A percentile compares a stretch with the other conserved stretches of the same genome.
phyloP scores from a whole-genome alignment of 2,797 vertebrate genomes.

The Myoxocephalus aenaeus region DNA sequence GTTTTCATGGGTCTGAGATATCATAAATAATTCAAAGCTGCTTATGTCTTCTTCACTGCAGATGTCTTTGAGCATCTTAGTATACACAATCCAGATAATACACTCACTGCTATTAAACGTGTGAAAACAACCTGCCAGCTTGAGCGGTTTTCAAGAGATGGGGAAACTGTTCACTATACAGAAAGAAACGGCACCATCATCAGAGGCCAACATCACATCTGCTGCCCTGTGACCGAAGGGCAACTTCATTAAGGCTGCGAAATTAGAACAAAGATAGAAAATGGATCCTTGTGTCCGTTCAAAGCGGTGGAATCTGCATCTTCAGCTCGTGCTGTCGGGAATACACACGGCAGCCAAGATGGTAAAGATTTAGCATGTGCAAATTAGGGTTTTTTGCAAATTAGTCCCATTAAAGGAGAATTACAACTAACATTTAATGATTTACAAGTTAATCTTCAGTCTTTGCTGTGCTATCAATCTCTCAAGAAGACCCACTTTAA shows the following conservation, averaged over 20 bases:
- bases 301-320: slow-evolving; percentile 40
- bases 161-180: slow-evolving; percentile 23
- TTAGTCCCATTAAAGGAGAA: slow-evolving; percentile 42
- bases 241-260: slow-evolving; percentile 40
- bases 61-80: slow-evolving; percentile 58
- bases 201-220: slow-evolving; percentile 39
- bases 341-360: slow-evolving; percentile 19
- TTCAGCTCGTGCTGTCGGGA: slow-evolving; percentile 44
- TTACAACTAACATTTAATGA: slow-evolving; percentile 39
- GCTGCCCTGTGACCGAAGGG: slow-evolving; percentile 36
- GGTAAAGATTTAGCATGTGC: slow-evolving; percentile 13
- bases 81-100: slow-evolving; percentile 55
- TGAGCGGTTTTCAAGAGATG: slow-evolving; percentile 48
- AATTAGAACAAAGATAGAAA: slow-evolving; percentile 46
- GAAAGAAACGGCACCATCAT: slow-evolving; percentile 33
- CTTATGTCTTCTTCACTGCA: slow-evolving; percentile 57
- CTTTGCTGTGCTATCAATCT: slow-evolving; percentile 31
- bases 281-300: slow-evolving; percentile 40
- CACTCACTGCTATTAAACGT: slow-evolving; percentile 63
- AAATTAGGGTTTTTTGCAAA: slow-evolving; percentile 26
- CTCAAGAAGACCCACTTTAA: slow-evolving; percentile 16
- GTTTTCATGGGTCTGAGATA: slow-evolving; percentile 70
- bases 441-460: slow-evolving; percentile 46
- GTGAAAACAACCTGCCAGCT: slow-evolving; percentile 58
- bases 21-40: slow-evolving; percentile 78